A percentile compares a stretch with the other conserved stretches of the same genome.
phyloP scores from a whole-genome alignment of 2,797 vertebrate genomes.

The Tympanoctomys barrerae region DNA sequence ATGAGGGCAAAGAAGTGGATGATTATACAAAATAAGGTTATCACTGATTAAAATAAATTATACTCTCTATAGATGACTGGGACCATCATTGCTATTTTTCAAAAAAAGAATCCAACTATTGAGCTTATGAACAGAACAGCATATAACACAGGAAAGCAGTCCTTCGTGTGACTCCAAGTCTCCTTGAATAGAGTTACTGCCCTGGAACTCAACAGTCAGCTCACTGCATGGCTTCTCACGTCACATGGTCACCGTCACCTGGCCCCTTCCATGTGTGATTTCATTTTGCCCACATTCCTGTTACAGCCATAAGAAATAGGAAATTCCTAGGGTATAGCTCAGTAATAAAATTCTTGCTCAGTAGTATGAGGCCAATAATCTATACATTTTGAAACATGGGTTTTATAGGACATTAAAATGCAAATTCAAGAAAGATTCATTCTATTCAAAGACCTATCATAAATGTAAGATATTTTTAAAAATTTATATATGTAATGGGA shows the following conservation, averaged over 20 bases:
- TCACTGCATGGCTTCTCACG: conserved; percentile 20
- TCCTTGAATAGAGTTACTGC: conserved; percentile 24
- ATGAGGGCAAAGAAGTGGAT: conserved; percentile 27
- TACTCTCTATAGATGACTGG: neutral
- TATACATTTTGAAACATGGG: neutral
- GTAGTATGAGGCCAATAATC: neutral
- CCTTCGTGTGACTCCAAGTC: neutral
- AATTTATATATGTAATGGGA: neutral
- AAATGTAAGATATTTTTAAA: neutral
- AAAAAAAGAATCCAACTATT: neutral
- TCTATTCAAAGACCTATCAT: neutral
- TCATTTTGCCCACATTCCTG: neutral
- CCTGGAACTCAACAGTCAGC: conserved; percentile 13
- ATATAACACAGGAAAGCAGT: neutral
- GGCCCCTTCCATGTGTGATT: neutral
- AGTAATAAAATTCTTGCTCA: neutral
- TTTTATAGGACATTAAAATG: neutral
- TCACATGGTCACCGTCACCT: neutral
- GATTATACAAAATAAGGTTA: conserved; percentile 56
- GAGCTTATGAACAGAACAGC: neutral
- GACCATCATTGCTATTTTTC: neutral
- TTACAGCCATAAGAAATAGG: neutral
- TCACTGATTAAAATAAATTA: conserved; percentile 34
- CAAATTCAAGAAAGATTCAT: neutral
- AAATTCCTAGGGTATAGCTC: neutral